phyloP scores from a whole-genome alignment of 2,113 vertebrate species.

The Cercocebus atys region DNA sequence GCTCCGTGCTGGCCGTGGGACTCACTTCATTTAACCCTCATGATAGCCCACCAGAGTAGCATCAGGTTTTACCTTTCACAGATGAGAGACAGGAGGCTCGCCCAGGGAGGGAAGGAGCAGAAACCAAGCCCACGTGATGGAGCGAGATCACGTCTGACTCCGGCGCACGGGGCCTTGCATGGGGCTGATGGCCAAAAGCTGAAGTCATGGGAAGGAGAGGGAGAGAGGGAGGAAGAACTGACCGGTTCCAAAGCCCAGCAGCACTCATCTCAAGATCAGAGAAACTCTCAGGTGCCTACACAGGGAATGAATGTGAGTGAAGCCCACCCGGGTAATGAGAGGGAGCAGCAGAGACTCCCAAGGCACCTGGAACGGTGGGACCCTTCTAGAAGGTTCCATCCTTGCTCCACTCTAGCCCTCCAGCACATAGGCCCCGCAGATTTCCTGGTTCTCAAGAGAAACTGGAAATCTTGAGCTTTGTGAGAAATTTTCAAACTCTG shows the following conservation, averaged over 20 bases:
- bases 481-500: neutral
- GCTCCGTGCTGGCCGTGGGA: neutral
- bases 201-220: neutral
- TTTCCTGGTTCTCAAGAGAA: constrained; percentile 23
- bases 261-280: neutral
- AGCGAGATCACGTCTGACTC: neutral
- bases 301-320: accelerated
- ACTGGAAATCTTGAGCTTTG: constrained; percentile 22
- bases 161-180: accelerated
- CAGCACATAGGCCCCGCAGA: neutral
- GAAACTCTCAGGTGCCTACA: neutral
- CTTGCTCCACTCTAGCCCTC: neutral
- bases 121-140: neutral
- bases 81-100: neutral
- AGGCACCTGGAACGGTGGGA: accelerated
- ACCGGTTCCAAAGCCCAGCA: accelerated
- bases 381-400: neutral
- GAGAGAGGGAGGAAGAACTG: neutral
- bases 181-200: neutral
- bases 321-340: accelerated
- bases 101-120: neutral
- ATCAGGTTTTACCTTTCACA: neutral
- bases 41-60: neutral
- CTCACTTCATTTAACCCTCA: neutral
- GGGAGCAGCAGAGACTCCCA: accelerated